Evolutionary conservation across 2,113 vertebrate genomes (phyloP).

Genomic region (Calypte anna): DNA sequence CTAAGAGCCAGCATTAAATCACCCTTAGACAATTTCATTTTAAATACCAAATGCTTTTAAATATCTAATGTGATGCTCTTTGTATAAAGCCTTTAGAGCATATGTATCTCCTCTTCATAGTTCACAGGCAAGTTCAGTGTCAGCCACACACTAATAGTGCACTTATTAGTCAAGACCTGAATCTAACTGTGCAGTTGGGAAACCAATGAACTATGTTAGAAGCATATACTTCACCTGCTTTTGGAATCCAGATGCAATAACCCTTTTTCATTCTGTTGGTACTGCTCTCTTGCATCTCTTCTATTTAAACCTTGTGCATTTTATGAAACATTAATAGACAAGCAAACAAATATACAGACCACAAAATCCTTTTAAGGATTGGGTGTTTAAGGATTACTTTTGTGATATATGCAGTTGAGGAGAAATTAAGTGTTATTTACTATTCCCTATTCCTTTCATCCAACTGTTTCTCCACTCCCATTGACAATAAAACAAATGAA

Average conservation of each 20-base stretch:
- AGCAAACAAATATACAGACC: not conserved
- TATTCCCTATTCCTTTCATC: not conserved
- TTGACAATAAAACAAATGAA: not conserved
- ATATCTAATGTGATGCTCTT: not conserved
- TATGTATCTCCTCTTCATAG: not conserved
- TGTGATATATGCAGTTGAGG: not conserved
- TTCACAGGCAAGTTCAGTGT: not conserved
- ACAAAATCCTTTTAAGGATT: not conserved
- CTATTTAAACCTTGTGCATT: slow-evolving; percentile 12
- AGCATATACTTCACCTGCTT: not conserved
- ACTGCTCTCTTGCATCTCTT: not conserved
- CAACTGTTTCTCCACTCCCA: not conserved
- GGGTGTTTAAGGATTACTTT: not conserved
- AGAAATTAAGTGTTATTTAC: not conserved
- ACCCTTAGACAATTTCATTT: not conserved
- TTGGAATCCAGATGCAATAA: not conserved
- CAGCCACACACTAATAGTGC: not conserved
- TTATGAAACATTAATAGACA: slow-evolving; percentile 21
- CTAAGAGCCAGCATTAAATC: not conserved
- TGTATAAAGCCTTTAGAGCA: not conserved
- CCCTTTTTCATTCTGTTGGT: not conserved
- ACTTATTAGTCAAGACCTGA: not conserved
- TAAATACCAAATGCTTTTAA: not conserved
- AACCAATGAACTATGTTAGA: not conserved
- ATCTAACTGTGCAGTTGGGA: not conserved